A percentile compares a stretch with the other conserved stretches of the same genome.
Conservation (phyloP, 1,140 invertebrate species). For the Pogonus chalceus region DNA sequence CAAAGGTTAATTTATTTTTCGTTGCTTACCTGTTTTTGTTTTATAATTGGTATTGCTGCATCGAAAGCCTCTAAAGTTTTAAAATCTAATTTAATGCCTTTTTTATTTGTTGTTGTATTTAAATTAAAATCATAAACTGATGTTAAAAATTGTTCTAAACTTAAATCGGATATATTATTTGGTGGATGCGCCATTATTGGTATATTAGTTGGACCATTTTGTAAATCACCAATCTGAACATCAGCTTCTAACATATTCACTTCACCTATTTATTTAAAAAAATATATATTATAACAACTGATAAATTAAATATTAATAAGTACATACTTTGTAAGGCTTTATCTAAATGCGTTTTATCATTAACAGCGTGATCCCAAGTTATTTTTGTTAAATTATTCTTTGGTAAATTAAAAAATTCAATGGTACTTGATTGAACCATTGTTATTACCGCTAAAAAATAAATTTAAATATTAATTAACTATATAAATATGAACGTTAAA, state of each 20-base stretch:
- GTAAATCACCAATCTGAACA: conserved; percentile 57
- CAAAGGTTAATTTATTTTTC: too few relatives aligned
- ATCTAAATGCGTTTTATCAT: conserved; percentile 51
- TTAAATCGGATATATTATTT: conserved; percentile 58
- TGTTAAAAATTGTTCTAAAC: conserved; percentile 60
- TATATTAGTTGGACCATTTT: conserved; percentile 34
- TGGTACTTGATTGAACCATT: too few relatives aligned
- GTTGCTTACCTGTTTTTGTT: conserved; percentile 30
- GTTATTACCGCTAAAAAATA: too few relatives aligned
- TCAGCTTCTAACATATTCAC: conserved; percentile 83
- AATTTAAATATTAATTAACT: too few relatives aligned
- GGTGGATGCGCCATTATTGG: conserved; percentile 86
- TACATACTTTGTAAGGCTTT: conserved; percentile 47
- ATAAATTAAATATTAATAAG: not conserved
- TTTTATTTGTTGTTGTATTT: conserved; percentile 32
- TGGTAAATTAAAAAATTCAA: too few relatives aligned
- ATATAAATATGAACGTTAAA: too few relatives aligned
- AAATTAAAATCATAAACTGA: conserved; percentile 43
- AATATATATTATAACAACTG: conserved; percentile 5
- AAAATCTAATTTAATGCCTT: conserved; percentile 83
- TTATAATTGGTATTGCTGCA: conserved; percentile 47
- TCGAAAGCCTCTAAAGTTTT: conserved; percentile 71
- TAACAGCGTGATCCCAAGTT: conserved; percentile 76
- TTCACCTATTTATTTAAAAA: conserved; percentile 44
- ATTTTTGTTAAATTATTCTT: conserved; percentile 57